phyloP scores from a whole-genome alignment of 1,140 invertebrate genomes.

The Prorops nasuta region DNA sequence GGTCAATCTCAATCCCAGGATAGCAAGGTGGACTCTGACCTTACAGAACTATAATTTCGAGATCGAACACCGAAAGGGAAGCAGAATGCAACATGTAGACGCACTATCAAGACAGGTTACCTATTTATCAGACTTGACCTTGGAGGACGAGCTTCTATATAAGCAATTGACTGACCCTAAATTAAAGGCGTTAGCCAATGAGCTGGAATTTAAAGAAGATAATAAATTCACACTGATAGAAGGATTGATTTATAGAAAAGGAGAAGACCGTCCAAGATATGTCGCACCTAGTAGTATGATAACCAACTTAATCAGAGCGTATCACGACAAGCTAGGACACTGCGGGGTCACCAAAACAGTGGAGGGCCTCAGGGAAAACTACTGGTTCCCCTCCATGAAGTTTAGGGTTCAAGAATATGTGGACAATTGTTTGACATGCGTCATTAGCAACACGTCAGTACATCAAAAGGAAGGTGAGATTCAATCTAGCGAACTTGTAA shows the following conservation, averaged over 20 bases:
- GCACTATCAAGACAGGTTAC: conserved; percentile 17
- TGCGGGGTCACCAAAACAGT: not conserved
- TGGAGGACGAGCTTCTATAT: conserved; percentile 3
- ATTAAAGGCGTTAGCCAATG: conserved; percentile 4
- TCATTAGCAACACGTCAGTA: not conserved
- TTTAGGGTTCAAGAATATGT: conserved; percentile 15
- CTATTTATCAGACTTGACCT: conserved; percentile 3
- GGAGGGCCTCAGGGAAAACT: conserved; percentile 5
- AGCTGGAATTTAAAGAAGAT: not conserved
- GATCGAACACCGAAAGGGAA: conserved; percentile 31
- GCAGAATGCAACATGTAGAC: conserved; percentile 15
- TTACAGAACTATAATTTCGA: conserved; percentile 42
- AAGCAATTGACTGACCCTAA: conserved; percentile 2
- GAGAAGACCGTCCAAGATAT: not conserved
- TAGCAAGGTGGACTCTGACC: conserved; percentile 36
- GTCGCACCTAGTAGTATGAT: conserved; percentile 10
- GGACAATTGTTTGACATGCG: conserved; percentile 21
- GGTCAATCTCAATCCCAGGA: too few relatives aligned
- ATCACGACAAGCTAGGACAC: conserved; percentile 20
- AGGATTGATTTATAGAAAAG: conserved; percentile 5
- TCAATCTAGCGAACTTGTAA: conserved; percentile 15
- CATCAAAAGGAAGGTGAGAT: conserved; percentile 18
- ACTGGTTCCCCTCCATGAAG: conserved; percentile 19
- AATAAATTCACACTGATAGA: conserved; percentile 2
- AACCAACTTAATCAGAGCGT: conserved; percentile 9